phyloP scores from a whole-genome alignment of 2,113 vertebrate species.

The Tylochromis polylepis region DNA sequence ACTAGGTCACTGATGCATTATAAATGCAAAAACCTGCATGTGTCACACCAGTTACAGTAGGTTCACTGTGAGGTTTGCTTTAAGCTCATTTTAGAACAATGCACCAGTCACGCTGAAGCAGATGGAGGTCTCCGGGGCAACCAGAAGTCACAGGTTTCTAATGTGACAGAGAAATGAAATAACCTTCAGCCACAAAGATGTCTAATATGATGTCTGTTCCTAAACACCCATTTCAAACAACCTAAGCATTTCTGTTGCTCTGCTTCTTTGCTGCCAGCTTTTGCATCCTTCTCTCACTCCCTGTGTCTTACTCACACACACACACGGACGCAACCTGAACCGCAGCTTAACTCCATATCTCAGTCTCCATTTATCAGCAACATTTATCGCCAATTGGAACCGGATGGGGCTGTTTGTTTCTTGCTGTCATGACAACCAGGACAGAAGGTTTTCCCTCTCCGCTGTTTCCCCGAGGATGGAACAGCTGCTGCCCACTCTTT shows the following conservation, averaged over 20 bases:
- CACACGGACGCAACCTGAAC: not conserved
- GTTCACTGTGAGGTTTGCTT: not conserved
- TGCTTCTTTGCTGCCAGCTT: not conserved
- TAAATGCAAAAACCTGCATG: not conserved
- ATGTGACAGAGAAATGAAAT: not conserved
- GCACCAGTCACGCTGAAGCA: not conserved
- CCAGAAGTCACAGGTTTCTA: not conserved
- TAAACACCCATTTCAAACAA: not conserved
- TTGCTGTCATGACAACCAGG: conserved; percentile 52
- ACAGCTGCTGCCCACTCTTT: conserved; percentile 48
- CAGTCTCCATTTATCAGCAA: conserved; percentile 27
- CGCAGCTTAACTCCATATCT: not conserved
- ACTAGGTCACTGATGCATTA: not conserved
- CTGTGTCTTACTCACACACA: not conserved
- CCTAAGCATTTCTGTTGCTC: not conserved
- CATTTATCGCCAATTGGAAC: conserved; percentile 46
- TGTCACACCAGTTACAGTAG: not conserved
- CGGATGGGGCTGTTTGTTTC: conserved; percentile 57
- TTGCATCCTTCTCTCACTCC: not conserved
- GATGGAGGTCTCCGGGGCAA: conserved; percentile 9
- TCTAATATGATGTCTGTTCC: not conserved
- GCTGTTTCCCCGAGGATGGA: conserved; percentile 14
- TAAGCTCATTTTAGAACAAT: conserved; percentile 2
- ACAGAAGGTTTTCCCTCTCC: conserved; percentile 34
- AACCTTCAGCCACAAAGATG: not conserved